Conservation (phyloP, 2,888 invertebrate species). For the Rambutsinella grinnellia region DNA sequence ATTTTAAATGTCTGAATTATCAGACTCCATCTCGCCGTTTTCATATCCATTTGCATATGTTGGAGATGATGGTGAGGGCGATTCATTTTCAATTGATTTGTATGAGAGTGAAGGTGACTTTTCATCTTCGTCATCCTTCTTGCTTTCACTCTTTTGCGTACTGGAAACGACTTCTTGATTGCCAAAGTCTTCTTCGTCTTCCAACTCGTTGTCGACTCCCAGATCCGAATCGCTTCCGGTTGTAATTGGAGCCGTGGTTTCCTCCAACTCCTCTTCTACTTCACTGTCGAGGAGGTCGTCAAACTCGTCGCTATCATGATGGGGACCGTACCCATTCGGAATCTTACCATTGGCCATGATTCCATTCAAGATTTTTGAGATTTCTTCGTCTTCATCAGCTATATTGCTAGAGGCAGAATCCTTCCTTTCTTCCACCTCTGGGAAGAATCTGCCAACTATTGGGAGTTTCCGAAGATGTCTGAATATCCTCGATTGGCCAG, state of each 20-base stretch:
- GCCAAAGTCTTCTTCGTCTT: constrained; percentile 21
- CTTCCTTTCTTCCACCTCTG: not conserved
- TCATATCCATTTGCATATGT: constrained; percentile 11
- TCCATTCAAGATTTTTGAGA: not conserved
- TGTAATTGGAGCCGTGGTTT: not conserved
- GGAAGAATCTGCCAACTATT: constrained; percentile 31
- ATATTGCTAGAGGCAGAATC: not conserved
- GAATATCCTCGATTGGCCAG: constrained; percentile 29
- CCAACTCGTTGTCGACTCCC: no score
- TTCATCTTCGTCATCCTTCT: not conserved
- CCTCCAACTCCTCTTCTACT: constrained; percentile 10
- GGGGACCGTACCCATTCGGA: constrained; percentile 29
- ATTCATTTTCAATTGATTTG: no score
- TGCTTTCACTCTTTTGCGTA: constrained; percentile 3
- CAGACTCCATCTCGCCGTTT: constrained; percentile 8
- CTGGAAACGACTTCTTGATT: constrained; percentile 33
- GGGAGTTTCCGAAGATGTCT: constrained; percentile 40
- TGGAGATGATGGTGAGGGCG: no score
- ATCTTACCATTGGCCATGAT: constrained; percentile 15
- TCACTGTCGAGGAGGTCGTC: constrained; percentile 18
- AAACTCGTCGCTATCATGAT: constrained; percentile 15
- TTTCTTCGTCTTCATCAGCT: not conserved
- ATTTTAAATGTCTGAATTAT: constrained; percentile 22
- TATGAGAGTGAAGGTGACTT: no score
- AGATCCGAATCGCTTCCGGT: constrained; percentile 15